A percentile compares a stretch with the other conserved stretches of the same genome.
Conservation (phyloP, 2,888 invertebrate genomes). For the Nephrotoma guestfalica region DNA sequence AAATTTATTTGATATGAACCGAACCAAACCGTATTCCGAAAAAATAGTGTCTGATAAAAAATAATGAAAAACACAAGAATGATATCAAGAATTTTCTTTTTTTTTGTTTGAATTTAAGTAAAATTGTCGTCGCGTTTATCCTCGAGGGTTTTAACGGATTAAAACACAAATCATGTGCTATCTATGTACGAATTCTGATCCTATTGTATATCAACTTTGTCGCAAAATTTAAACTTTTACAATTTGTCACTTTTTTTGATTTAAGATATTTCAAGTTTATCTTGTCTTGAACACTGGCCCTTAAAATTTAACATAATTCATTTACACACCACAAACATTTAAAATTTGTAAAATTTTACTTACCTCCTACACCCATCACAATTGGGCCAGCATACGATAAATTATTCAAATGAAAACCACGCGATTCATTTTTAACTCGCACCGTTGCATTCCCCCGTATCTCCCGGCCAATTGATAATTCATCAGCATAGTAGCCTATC, state of each 20-base stretch:
- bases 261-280: neutral
- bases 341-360: neutral
- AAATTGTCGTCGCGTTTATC: neutral
- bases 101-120: neutral
- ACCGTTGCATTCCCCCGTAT: constrained; percentile 64
- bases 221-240: neutral
- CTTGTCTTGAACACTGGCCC: neutral
- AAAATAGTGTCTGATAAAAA: neutral
- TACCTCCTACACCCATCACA: constrained; percentile 92
- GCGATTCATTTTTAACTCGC: constrained; percentile 64
- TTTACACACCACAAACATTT: too few relatives aligned
- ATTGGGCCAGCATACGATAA: constrained; percentile 93
- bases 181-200: neutral
- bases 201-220: neutral
- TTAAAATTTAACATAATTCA: neutral
- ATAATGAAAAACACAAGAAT: neutral
- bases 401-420: constrained; percentile 75
- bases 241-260: neutral
- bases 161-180: neutral
- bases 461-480: constrained; percentile 62
- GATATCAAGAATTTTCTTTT: neutral
- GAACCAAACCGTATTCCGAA: neutral
- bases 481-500: constrained; percentile 74
- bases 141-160: neutral
- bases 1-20: neutral